Evolutionary conservation across 1,140 invertebrate species (phyloP).

Genomic region (Paraescarpia echinospica): DNA sequence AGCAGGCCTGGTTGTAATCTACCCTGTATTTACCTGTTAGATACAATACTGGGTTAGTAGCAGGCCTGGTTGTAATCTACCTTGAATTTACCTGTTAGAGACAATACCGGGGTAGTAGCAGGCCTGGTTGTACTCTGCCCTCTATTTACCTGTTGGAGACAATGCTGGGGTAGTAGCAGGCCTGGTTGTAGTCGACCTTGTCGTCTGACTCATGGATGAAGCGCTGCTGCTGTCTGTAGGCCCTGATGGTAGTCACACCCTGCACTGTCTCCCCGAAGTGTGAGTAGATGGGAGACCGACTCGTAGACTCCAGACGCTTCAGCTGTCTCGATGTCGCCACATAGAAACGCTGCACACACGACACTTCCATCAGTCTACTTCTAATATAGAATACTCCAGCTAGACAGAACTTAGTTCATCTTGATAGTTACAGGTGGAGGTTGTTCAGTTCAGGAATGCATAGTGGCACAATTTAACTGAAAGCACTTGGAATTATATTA

Average conservation of each 20-base stretch:
- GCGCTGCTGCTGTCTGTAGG: constrained; percentile 53
- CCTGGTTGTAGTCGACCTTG: constrained; percentile 63
- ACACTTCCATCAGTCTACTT: background rate
- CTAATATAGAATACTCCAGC: too few relatives aligned
- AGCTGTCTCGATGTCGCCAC: constrained; percentile 90
- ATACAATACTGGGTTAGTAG: background rate
- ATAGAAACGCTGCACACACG: constrained; percentile 79
- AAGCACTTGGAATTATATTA: background rate
- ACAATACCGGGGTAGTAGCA: background rate
- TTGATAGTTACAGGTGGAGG: too few relatives aligned
- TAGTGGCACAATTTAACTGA: too few relatives aligned
- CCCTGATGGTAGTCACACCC: constrained; percentile 52
- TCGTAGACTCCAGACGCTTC: constrained; percentile 92
- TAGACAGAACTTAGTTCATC: too few relatives aligned
- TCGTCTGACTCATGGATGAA: constrained; percentile 62
- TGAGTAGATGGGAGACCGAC: constrained; percentile 96
- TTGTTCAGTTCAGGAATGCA: too few relatives aligned
- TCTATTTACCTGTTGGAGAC: constrained; percentile 58
- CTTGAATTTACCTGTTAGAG: background rate
- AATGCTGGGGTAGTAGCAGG: constrained; percentile 75
- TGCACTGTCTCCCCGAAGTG: constrained; percentile 87
- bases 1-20: background rate
- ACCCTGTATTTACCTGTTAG: background rate
- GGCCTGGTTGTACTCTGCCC: background rate
- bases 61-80: background rate